Percentiles rank a stretch among this genome's conserved stretches.
Evolutionary conservation across 2,113 vertebrate genomes (phyloP).

Genomic region (Polypterus senegalus): DNA sequence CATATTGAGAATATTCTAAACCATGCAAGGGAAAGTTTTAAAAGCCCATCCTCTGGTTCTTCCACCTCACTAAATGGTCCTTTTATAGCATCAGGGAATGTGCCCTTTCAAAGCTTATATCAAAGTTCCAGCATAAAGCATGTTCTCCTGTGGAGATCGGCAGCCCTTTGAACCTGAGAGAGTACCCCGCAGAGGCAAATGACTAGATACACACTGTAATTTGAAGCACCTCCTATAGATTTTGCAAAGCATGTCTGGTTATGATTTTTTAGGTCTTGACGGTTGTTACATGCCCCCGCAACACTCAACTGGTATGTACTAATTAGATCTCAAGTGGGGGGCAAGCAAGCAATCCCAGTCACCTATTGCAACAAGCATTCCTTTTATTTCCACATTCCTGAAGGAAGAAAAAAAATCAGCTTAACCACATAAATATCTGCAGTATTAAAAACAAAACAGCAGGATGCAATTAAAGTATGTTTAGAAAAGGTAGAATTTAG

Average conservation of each 20-base stretch:
- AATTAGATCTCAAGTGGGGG: not conserved
- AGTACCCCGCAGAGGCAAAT: slow-evolving; percentile 2
- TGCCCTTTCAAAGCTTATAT: slow-evolving; percentile 1
- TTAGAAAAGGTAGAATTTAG: not conserved
- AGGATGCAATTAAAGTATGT: not conserved
- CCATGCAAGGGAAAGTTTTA: not conserved
- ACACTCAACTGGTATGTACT: not conserved
- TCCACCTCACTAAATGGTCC: not conserved
- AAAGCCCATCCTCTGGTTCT: not conserved
- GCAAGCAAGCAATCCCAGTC: not conserved
- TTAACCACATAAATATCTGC: not conserved
- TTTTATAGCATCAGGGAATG: not conserved
- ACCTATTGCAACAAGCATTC: not conserved
- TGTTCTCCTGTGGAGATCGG: not conserved
- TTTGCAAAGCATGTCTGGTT: not conserved
- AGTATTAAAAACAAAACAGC: slow-evolving; percentile 8
- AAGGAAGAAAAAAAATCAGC: not conserved
- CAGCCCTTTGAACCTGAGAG: not conserved
- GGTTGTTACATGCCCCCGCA: not conserved
- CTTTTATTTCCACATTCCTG: not conserved
- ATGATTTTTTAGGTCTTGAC: not conserved
- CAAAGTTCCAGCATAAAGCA: slow-evolving; percentile 1
- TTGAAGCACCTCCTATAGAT: slow-evolving; percentile 2
- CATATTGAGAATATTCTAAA: not conserved
- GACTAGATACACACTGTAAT: not conserved